phyloP scores from a whole-genome alignment of 1,140 invertebrate genomes.

The Penaeus chinensis region DNA sequence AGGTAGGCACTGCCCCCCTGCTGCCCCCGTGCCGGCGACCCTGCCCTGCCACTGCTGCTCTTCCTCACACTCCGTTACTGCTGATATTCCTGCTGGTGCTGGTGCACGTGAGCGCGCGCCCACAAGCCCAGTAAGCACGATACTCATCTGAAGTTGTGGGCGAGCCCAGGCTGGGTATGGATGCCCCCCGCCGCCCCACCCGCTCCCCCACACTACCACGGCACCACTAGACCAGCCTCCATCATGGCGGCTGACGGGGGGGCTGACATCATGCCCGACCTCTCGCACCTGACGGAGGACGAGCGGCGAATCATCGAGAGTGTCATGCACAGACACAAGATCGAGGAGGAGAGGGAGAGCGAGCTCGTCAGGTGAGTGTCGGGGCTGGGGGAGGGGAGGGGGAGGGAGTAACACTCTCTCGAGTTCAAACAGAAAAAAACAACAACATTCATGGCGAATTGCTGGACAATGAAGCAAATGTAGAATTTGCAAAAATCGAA shows the following conservation, averaged over 20 bases:
- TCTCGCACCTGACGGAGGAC: conserved; percentile 97
- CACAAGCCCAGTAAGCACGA: conserved; percentile 28
- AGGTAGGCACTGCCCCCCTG: conserved; percentile 56
- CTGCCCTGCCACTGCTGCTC: conserved; percentile 21
- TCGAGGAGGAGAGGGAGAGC: conserved; percentile 95
- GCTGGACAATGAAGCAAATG: too few species aligned
- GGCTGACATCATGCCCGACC: conserved; percentile 78
- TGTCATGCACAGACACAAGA: conserved; percentile 94
- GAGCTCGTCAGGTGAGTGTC: conserved; percentile 90
- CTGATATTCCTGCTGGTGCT: conserved; percentile 11
- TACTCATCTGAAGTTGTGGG: conserved; percentile 40
- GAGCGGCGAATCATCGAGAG: conserved; percentile 97
- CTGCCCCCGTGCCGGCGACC: conserved; percentile 45
- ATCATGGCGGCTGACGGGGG: conserved; percentile 63
- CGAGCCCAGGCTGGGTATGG: conserved; percentile 46
- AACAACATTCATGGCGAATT: neutral
- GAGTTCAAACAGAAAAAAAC: neutral
- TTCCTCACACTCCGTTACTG: conserved; percentile 4
- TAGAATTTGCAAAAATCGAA: too few species aligned
- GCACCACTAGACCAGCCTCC: conserved; percentile 41
- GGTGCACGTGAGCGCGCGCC: conserved; percentile 14
- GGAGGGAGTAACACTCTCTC: too few species aligned
- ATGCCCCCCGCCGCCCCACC: conserved; percentile 39
- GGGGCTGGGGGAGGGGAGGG: too few species aligned
- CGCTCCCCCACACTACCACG: conserved; percentile 25